A percentile compares a stretch with the other conserved stretches of the same genome.
Conservation (phyloP, 2,113 vertebrate genomes). For the Lycocorax pyrrhopterus region DNA sequence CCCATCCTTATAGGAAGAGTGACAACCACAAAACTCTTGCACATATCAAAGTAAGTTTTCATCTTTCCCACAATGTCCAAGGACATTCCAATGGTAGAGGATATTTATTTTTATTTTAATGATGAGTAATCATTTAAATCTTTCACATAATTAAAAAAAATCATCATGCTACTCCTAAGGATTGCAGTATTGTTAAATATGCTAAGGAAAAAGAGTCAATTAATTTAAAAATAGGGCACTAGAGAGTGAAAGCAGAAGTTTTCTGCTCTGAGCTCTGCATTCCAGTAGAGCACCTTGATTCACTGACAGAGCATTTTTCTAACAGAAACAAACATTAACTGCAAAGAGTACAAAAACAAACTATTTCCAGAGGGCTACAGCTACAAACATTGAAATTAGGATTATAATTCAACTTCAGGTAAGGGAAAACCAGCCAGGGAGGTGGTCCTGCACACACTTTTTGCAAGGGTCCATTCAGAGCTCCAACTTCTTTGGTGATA, state of each 20-base stretch:
- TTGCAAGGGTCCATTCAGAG: background rate
- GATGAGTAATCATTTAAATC: background rate
- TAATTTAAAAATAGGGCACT: background rate
- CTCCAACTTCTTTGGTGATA: background rate
- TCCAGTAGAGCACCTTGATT: background rate
- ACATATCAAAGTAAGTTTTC: background rate
- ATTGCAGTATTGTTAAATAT: background rate
- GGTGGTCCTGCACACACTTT: background rate
- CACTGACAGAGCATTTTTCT: background rate
- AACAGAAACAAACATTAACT: background rate
- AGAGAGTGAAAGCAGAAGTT: background rate
- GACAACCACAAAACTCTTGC: background rate
- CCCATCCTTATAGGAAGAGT: background rate
- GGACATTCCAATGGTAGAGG: fast-evolving
- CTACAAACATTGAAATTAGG: background rate
- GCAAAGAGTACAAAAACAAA: background rate
- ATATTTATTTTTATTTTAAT: background rate
- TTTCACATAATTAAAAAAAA: background rate
- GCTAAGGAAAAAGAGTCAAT: background rate
- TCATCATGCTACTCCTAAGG: fast-evolving
- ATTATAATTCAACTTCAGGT: background rate
- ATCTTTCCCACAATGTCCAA: background rate
- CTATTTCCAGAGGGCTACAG: background rate
- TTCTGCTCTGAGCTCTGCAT: background rate
- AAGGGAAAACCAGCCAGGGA: background rate